Evolutionary conservation across 1,140 invertebrate genomes (phyloP).

Genomic region (Callitettix versicolor): DNA sequence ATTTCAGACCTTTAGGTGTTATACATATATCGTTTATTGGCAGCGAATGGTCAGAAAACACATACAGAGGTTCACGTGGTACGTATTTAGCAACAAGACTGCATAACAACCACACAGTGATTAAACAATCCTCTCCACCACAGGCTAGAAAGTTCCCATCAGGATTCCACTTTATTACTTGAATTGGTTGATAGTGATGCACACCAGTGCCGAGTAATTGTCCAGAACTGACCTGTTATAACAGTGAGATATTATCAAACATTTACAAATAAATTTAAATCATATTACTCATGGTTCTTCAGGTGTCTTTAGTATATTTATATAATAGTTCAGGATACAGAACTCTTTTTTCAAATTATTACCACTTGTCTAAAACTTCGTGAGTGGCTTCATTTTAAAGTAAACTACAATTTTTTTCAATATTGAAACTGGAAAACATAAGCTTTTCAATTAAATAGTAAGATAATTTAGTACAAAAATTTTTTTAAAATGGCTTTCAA

Average conservation of each 20-base stretch:
- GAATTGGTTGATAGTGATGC: conserved; percentile 71
- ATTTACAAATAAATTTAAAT: too few species aligned
- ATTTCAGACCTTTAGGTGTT: conserved; percentile 41
- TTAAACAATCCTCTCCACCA: conserved; percentile 73
- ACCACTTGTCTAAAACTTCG: too few species aligned
- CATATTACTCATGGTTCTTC: too few species aligned
- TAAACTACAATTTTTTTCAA: too few species aligned
- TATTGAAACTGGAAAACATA: too few species aligned
- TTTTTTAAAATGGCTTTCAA: too few species aligned
- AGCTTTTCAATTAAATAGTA: too few species aligned
- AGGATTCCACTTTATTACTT: conserved; percentile 56
- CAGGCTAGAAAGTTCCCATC: conserved; percentile 60
- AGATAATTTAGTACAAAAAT: too few species aligned
- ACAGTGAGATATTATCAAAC: too few species aligned
- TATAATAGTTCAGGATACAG: not conserved
- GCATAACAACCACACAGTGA: conserved; percentile 56
- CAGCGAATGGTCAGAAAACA: conserved; percentile 61
- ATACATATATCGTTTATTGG: conserved; percentile 38
- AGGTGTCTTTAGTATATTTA: too few species aligned
- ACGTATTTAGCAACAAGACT: conserved; percentile 26
- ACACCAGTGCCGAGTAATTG: conserved; percentile 55
- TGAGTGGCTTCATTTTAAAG: too few species aligned
- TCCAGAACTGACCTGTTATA: conserved; percentile 42
- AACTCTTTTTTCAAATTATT: too few species aligned
- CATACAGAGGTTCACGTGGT: conserved; percentile 47